Conservation (phyloP, 2,113 vertebrate species). For the Astur gentilis region DNA sequence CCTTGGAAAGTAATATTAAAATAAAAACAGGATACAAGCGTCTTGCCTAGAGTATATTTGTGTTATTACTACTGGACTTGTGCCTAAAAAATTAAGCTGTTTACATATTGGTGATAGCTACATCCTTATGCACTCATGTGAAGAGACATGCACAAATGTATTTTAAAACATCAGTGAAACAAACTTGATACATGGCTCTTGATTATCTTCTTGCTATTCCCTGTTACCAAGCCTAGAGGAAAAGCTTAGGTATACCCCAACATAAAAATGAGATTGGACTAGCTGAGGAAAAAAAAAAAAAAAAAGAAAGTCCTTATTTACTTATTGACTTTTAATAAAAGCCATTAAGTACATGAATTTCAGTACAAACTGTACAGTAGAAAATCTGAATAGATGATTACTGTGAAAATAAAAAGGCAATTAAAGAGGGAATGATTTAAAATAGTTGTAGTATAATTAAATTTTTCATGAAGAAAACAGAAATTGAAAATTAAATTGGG, state of each 20-base stretch:
- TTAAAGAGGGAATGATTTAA: neutral
- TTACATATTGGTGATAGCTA: neutral
- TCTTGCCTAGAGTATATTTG: neutral
- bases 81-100: neutral
- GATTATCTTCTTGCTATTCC: neutral
- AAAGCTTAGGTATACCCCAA: neutral
- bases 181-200: neutral
- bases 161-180: neutral
- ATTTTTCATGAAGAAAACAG: neutral
- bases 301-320: neutral
- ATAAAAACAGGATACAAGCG: neutral
- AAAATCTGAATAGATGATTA: neutral
- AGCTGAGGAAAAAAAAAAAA: neutral
- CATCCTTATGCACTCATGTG: rapidly evolving
- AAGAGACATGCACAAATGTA: neutral
- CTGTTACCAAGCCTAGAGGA: neutral
- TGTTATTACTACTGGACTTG: neutral
- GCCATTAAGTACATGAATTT: neutral
- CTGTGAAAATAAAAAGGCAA: neutral
- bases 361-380: neutral
- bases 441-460: neutral
- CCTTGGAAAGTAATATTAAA: neutral
- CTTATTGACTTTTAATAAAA: neutral
- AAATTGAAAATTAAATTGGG: neutral
- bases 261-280: neutral